Evolutionary conservation across 1,140 invertebrate species (phyloP).

Genomic region (Dermatophagoides farinae): DNA sequence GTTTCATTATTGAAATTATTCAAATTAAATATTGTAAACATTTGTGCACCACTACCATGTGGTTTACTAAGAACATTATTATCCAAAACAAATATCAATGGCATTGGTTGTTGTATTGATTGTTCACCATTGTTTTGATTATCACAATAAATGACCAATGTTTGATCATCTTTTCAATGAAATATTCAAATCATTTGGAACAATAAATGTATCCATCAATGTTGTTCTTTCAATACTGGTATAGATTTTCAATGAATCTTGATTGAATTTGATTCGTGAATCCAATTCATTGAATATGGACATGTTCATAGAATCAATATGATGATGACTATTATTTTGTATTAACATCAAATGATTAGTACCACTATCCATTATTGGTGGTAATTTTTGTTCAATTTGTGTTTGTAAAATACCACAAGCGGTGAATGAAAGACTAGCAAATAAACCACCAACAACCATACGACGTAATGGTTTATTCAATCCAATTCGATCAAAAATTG

Average conservation of each 20-base stretch:
- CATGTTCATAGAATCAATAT: too few relatives aligned
- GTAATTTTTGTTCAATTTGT: slow-evolving; percentile 37
- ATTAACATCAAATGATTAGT: background rate
- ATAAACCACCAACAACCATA: slow-evolving; percentile 55
- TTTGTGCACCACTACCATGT: background rate
- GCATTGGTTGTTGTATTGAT: too few relatives aligned
- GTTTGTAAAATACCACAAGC: slow-evolving; percentile 64
- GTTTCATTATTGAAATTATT: background rate
- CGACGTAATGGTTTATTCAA: slow-evolving; percentile 46
- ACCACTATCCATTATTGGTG: background rate
- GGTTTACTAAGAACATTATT: background rate
- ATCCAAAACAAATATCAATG: too few relatives aligned
- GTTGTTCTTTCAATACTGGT: background rate
- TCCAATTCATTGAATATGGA: too few relatives aligned
- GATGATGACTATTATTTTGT: too few relatives aligned
- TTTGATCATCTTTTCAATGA: background rate
- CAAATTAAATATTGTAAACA: slow-evolving; percentile 7
- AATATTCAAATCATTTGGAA: background rate
- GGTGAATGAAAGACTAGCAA: slow-evolving; percentile 64
- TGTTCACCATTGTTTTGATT: too few relatives aligned
- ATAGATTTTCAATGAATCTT: background rate
- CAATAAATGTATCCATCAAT: background rate
- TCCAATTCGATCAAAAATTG: slow-evolving; percentile 27
- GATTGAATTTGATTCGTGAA: too few relatives aligned
- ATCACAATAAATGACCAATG: background rate